Evolutionary conservation across 2,113 vertebrate species (phyloP), one percentile per base, ranked within the genome.

Genomic region (Zosterops borbonicus): DNA sequence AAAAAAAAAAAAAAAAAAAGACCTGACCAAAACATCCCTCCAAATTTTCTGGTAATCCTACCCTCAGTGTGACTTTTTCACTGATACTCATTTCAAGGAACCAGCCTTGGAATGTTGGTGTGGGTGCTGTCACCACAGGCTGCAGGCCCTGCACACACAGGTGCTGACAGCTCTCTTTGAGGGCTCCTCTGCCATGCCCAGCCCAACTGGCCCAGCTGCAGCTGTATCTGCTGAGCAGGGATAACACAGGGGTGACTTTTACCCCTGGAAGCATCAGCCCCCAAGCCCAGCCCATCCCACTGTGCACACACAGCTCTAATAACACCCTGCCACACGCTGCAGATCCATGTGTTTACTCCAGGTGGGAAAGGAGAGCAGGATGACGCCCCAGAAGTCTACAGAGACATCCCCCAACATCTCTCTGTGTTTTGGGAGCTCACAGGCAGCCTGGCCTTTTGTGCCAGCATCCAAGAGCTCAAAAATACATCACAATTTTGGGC

Each of bases 261-360:
- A n/a, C 6, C n/a, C 41, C 37, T 42, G 73, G 42, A 50, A 68
- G 27, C 13, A 46, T 9, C 21, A 52, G 20, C 25, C n/a, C 1
- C 28, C 13, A 55, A 82, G 3, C 33, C 41, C 67, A n/a, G 3
- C n/a, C 41, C 67, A 35, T 4, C 39, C 5, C 19, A 1, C 9
- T 2, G 41, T 33, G 53, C 70, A 20, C 62, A 13, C 35, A 1
- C 58, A 69, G 42, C 23, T 41, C 63, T 12, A 2, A 7, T 0
- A 47, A 29, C 31, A 5, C 0, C 0, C 41, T 52, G 47, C 44
- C 52, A 4, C 10, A 3, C 0, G 0, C 64, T 12, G 42, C 31
- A 41, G 14, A 18, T n/a, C 41, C 17, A 0, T 5, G 19, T 3
- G 1, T 6, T 59, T 17, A 6, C 53, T 39, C 52, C 82, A 46